Conservation (phyloP, 2,113 vertebrate species). For the Peucedramus taeniatus region DNA sequence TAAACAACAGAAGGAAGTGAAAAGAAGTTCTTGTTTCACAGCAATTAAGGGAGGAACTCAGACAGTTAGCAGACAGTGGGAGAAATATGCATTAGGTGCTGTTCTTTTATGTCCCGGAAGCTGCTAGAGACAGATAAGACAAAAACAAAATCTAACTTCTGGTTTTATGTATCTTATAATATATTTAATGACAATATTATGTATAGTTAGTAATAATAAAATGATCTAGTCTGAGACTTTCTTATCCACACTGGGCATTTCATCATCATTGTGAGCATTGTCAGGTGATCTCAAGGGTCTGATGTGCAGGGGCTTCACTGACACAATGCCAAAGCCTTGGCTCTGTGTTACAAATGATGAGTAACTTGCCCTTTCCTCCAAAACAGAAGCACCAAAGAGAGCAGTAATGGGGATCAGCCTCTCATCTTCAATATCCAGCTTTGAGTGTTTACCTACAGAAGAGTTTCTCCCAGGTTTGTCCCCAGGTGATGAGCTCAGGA, state of each 20-base stretch:
- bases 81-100: not conserved
- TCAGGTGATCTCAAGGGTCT: not conserved
- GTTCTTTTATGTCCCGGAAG: not conserved
- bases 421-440: not conserved
- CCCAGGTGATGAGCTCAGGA: not conserved
- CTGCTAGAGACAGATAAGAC: not conserved
- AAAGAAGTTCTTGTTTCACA: not conserved
- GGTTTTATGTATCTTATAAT: not conserved
- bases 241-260: not conserved
- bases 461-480: not conserved
- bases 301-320: not conserved
- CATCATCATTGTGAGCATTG: not conserved
- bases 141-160: not conserved
- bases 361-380: not conserved
- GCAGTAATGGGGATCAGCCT: not conserved
- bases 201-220: not conserved
- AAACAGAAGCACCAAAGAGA: not conserved
- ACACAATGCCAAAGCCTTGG: fast-evolving
- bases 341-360: not conserved
- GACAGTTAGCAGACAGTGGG: not conserved
- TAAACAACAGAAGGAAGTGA: slow-evolving; percentile 32
- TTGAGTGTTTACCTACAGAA: not conserved
- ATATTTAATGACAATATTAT: not conserved
- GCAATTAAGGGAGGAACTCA: not conserved
- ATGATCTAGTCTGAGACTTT: not conserved